phyloP scores from a whole-genome alignment of 2,888 invertebrate species.

The Coelinius sp. region DNA sequence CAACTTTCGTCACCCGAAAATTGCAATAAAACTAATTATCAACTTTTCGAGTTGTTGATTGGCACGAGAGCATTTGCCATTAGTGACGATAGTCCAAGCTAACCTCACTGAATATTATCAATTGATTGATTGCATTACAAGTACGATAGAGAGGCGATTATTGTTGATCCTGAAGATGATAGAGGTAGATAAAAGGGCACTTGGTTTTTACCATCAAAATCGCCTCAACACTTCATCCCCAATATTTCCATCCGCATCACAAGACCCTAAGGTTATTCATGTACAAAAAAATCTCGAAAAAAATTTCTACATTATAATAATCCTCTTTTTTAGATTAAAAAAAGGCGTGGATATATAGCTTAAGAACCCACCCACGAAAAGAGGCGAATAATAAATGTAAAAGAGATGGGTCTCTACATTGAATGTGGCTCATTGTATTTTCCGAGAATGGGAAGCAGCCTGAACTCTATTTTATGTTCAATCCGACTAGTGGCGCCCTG shows the following conservation, averaged over 20 bases:
- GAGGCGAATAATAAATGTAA: constrained; percentile 19
- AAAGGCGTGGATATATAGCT: constrained; percentile 10
- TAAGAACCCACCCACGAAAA: constrained; percentile 24
- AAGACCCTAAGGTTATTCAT: too few species aligned
- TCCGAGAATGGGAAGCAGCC: neutral
- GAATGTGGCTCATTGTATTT: constrained; percentile 15
- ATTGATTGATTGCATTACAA: too few species aligned
- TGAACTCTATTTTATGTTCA: neutral
- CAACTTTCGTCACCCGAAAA: neutral
- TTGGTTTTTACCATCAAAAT: too few species aligned
- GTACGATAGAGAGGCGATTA: too few species aligned
- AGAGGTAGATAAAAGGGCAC: too few species aligned
- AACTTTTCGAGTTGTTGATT: neutral
- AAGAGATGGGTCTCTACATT: constrained; percentile 13
- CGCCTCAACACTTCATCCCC: too few species aligned
- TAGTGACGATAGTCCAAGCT: too few species aligned
- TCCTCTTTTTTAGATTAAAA: neutral
- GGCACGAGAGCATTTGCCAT: neutral
- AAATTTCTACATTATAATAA: neutral
- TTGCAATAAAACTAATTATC: constrained; percentile 1
- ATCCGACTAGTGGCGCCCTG: constrained; percentile 41
- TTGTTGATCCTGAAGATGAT: too few species aligned
- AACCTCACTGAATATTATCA: too few species aligned
- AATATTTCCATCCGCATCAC: too few species aligned
- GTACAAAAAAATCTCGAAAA: neutral